Conservation (phyloP, 2,113 vertebrate species). For the Python bivittatus region DNA sequence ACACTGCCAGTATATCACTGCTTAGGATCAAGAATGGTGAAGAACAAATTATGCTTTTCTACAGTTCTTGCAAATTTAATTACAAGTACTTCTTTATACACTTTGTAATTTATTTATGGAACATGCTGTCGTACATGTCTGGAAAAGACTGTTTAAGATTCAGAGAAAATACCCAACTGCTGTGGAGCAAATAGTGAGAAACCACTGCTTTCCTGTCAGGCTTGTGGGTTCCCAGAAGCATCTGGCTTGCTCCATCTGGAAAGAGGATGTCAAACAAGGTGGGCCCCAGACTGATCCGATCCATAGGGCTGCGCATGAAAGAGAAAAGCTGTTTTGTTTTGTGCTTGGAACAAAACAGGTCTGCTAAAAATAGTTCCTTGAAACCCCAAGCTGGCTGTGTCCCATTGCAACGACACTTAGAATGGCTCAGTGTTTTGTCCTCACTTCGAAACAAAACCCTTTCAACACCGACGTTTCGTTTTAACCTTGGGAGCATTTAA, state of each 20-base stretch:
- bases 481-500: neutral
- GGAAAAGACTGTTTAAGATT: neutral
- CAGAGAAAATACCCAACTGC: neutral
- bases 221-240: neutral
- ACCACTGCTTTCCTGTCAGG: neutral
- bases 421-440: neutral
- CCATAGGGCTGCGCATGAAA: neutral
- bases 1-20: neutral
- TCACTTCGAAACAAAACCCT: neutral
- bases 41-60: neutral
- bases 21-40: neutral
- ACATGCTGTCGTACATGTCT: neutral
- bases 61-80: neutral
- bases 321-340: neutral
- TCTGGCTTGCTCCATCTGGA: neutral
- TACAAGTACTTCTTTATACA: neutral
- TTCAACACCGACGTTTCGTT: neutral
- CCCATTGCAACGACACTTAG: neutral
- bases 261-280: neutral
- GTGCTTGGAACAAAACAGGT: neutral
- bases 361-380: neutral
- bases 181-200: neutral
- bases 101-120: neutral
- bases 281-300: neutral
- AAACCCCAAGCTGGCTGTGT: neutral